phyloP scores from a whole-genome alignment of 2,888 invertebrate species.

The Plagodis dolabraria region DNA sequence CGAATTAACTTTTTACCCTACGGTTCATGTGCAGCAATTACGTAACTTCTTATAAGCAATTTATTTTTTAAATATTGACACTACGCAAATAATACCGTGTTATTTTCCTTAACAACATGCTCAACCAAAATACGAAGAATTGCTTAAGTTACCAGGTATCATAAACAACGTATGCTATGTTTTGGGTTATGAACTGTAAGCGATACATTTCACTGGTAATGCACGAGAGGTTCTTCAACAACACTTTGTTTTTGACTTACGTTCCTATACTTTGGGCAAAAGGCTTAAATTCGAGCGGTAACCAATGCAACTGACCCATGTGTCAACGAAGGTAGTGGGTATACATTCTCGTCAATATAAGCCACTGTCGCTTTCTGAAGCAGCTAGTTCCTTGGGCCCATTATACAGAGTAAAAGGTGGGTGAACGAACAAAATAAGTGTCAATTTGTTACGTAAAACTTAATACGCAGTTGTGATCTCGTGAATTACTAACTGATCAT shows the following conservation, averaged over 20 bases:
- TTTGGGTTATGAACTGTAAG: constrained; percentile 47
- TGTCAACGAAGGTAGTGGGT: constrained; percentile 73
- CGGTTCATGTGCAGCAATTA: background rate
- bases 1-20: no score
- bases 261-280: constrained; percentile 44
- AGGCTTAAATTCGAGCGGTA: constrained; percentile 58
- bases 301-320: constrained; percentile 54
- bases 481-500: constrained; percentile 29
- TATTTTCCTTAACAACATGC: constrained; percentile 51
- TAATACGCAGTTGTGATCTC: constrained; percentile 45
- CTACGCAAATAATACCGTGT: background rate
- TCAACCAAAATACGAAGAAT: constrained; percentile 41
- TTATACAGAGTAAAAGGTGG: constrained; percentile 80
- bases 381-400: constrained; percentile 75
- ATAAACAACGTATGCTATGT: constrained; percentile 44
- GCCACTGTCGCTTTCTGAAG: constrained; percentile 77
- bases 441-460: constrained; percentile 53
- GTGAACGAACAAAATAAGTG: constrained; percentile 67
- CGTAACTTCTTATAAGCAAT: background rate
- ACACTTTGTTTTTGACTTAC: constrained; percentile 27
- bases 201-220: constrained; percentile 53
- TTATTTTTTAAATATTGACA: background rate
- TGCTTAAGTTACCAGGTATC: constrained; percentile 71
- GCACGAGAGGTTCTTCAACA: constrained; percentile 40
- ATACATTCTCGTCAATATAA: constrained; percentile 73